A percentile compares a stretch with the other conserved stretches of the same genome.
These are phyloP conservation scores for Nowickia ferox DNA, from an alignment of 2,888 invertebrate species.

Conservation along the genomic window DNA sequence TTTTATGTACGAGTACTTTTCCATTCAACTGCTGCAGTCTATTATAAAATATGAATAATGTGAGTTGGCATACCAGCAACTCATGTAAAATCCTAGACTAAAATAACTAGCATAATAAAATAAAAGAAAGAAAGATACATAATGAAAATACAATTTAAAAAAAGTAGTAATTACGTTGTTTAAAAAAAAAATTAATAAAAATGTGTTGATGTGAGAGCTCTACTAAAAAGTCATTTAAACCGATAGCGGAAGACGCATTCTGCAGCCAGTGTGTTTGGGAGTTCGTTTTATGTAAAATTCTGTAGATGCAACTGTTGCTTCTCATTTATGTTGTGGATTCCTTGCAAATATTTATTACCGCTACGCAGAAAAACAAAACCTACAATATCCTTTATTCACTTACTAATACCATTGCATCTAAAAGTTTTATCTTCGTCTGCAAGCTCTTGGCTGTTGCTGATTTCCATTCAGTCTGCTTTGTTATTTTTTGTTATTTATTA, in stretches of 20 bases:
- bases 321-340: not conserved
- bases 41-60: conserved; percentile 62
- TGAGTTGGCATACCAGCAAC: conserved; percentile 47
- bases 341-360: conserved; percentile 45
- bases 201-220: not conserved
- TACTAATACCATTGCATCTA: conserved; percentile 42
- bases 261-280: not conserved
- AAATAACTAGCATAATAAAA: conserved; percentile 55
- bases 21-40: conserved; percentile 35
- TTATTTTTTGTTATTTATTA: conserved; percentile 35
- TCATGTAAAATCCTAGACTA: conserved; percentile 22
- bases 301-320: conserved; percentile 55
- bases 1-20: conserved; percentile 10
- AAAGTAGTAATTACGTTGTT: conserved; percentile 63
- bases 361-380: conserved; percentile 2
- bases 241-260: not conserved
- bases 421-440: conserved; percentile 32
- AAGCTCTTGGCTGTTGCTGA: conserved; percentile 16
- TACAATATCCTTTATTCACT: conserved; percentile 29
- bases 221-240: conserved; percentile 31
- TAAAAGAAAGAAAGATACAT: conserved; percentile 14
- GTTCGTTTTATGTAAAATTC: conserved; percentile 8
- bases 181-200: conserved; percentile 4
- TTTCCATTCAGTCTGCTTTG: not conserved
- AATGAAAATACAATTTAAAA: not conserved